Percentiles rank a stretch among this genome's conserved stretches.
These are phyloP conservation scores for Lithobates sylvaticus DNA, from an alignment of 2,797 vertebrate species.

Conservation along the genomic window DNA sequence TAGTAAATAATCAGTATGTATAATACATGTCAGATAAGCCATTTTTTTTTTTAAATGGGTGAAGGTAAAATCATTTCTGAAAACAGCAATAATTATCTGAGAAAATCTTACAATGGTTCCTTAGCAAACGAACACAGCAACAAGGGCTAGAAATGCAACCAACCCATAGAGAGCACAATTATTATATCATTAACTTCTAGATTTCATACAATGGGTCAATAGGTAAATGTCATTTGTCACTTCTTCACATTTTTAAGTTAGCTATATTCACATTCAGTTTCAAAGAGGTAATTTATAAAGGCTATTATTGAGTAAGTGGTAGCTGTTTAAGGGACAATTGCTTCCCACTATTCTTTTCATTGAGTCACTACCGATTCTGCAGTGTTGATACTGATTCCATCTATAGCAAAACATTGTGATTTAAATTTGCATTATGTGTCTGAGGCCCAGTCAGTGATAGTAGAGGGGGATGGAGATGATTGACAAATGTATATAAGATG, in stretches of 20 bases:
- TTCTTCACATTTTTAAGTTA: constrained; percentile 44
- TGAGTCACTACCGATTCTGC: constrained; percentile 1
- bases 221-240: constrained; percentile 51
- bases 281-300: constrained; percentile 44
- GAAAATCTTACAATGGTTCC: not conserved
- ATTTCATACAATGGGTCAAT: constrained; percentile 36
- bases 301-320: constrained; percentile 24
- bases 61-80: not conserved
- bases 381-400: constrained; percentile 5
- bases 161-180: constrained; percentile 21
- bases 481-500: constrained; percentile 25
- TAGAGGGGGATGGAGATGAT: constrained; percentile 17
- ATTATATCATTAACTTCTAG: constrained; percentile 26
- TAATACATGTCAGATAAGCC: not conserved
- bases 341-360: constrained; percentile 43
- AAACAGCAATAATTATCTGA: constrained; percentile 28
- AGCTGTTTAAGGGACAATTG: constrained; percentile 35
- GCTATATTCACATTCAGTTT: constrained; percentile 27
- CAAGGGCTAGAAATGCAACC: constrained; percentile 8
- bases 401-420: constrained; percentile 28
- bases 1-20: not conserved
- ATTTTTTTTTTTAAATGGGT: not conserved
- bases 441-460: constrained; percentile 2
- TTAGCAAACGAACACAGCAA: not conserved
- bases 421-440: constrained; percentile 47